These are phyloP conservation scores for Sinhomidia bicolor DNA, from an alignment of 2,888 invertebrate species.

Conservation along the genomic window DNA sequence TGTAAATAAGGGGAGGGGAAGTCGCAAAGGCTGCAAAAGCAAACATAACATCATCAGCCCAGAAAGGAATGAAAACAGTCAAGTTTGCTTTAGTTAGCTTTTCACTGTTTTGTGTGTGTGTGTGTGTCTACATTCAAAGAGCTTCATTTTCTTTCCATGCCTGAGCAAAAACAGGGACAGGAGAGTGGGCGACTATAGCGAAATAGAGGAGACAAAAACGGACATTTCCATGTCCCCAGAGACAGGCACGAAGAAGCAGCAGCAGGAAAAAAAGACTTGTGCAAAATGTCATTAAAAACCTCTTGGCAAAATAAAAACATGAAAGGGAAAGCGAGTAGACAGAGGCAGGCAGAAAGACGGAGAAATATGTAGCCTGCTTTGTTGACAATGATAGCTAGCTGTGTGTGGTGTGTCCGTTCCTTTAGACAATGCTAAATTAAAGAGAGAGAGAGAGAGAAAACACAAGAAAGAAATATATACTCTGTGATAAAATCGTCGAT, in stretches of 20 bases:
- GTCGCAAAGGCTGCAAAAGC: not conserved
- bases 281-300: constrained; percentile 50
- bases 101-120: no score
- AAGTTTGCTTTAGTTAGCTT: not conserved
- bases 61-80: not conserved
- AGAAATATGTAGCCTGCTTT: no score
- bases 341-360: no score
- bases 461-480: no score
- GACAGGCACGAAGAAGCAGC: not conserved
- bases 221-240: constrained; percentile 8
- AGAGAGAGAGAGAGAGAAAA: no score
- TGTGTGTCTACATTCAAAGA: no score
- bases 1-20: not conserved
- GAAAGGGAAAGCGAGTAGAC: no score
- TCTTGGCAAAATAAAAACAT: constrained; percentile 23
- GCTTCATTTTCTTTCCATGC: constrained; percentile 8
- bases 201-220: not conserved
- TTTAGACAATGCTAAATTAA: no score
- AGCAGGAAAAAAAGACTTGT: constrained; percentile 22
- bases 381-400: no score
- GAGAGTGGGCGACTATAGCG: not conserved
- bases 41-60: no score
- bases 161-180: not conserved
- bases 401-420: no score
- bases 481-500: no score